These are phyloP conservation scores for Ceratotherium simum DNA, from an alignment of 2,113 vertebrate genomes.

Conservation along the genomic window DNA sequence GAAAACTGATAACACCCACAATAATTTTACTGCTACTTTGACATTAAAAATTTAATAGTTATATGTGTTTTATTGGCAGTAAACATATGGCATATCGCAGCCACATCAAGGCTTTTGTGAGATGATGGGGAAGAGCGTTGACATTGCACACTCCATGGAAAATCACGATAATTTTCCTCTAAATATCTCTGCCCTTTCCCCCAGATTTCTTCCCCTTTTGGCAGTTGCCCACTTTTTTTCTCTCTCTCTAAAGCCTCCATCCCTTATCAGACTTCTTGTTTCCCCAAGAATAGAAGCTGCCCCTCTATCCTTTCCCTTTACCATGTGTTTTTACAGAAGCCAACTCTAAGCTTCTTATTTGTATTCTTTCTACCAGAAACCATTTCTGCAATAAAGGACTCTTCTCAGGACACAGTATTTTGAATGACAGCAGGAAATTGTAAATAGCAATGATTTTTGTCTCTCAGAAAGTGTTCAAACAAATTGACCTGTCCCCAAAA, in stretches of 20 bases:
- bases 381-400: not conserved
- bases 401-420: not conserved
- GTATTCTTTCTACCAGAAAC: not conserved
- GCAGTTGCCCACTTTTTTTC: not conserved
- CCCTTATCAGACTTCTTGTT: constrained; percentile 15
- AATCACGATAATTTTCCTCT: not conserved
- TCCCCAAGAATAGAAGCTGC: not conserved
- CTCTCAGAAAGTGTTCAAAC: constrained; percentile 1
- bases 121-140: not conserved
- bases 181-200: not conserved
- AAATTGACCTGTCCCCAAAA: not conserved
- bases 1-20: not conserved
- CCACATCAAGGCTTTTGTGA: not conserved
- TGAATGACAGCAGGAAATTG: not conserved
- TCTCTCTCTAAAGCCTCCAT: not conserved
- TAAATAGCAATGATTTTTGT: not conserved
- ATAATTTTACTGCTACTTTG: not conserved
- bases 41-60: not conserved
- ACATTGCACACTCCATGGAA: not conserved
- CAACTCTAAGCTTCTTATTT: not conserved
- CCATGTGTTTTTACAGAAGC: not conserved
- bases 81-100: not conserved
- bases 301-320: not conserved
- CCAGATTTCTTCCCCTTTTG: not conserved
- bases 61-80: not conserved